A percentile compares a stretch with the other conserved stretches of the same genome.
Evolutionary conservation across 2,113 vertebrate genomes (phyloP).

Genomic region (Barbus barbus): DNA sequence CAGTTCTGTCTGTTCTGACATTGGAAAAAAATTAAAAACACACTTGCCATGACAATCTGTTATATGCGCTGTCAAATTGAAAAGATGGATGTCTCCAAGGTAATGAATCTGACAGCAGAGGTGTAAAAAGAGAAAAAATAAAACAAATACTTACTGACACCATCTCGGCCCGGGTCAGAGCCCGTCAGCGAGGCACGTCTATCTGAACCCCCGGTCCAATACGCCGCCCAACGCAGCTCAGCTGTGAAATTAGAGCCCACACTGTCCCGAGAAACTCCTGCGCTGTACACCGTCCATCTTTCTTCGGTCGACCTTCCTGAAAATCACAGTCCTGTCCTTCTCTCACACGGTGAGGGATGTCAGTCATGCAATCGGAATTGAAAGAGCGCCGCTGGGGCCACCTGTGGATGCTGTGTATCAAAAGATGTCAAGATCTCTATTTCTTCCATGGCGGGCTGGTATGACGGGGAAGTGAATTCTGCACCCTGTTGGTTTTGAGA

Average conservation of each 20-base stretch:
- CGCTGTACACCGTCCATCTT: constrained; percentile 52
- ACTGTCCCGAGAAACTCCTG: constrained; percentile 66
- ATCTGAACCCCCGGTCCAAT: constrained; percentile 61
- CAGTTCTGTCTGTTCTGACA: constrained; percentile 33
- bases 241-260: constrained; percentile 73
- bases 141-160: constrained; percentile 37
- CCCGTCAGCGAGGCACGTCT: constrained; percentile 52
- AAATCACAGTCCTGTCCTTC: constrained; percentile 64
- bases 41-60: constrained; percentile 36
- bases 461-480: constrained; percentile 19
- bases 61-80: constrained; percentile 37
- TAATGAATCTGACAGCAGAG: constrained; percentile 44
- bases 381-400: constrained; percentile 65
- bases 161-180: constrained; percentile 13
- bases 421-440: constrained; percentile 66
- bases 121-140: constrained; percentile 34
- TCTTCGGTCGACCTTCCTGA: constrained; percentile 65
- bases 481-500: constrained; percentile 26
- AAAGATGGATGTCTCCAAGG: constrained; percentile 51
- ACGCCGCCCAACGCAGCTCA: constrained; percentile 62
- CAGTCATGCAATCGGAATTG: constrained; percentile 66
- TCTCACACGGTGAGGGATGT: constrained; percentile 63
- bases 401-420: constrained; percentile 68
- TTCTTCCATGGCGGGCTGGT: not conserved
- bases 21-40: constrained; percentile 40